Percentiles rank a stretch among this genome's conserved stretches.
Evolutionary conservation across 1,140 invertebrate genomes (phyloP).

Genomic region (Drosophila littoralis): DNA sequence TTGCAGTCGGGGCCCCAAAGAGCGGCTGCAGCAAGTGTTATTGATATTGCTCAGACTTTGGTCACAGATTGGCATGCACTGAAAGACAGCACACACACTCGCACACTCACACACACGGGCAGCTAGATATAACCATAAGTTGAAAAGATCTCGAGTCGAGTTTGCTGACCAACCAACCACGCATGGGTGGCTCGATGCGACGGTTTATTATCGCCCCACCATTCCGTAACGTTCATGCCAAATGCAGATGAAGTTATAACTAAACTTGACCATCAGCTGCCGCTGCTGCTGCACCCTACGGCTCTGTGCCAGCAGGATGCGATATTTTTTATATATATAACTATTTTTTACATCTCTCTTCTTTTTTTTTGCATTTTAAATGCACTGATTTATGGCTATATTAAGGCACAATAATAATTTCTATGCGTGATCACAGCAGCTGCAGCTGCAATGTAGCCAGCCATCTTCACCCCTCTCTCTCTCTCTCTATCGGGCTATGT

Average conservation of each 20-base stretch:
- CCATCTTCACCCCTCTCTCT: background rate
- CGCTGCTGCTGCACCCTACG: constrained; percentile 17
- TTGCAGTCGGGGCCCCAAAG: constrained; percentile 60
- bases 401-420: constrained; percentile 82
- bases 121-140: constrained; percentile 3
- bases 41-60: constrained; percentile 74
- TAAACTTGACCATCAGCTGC: constrained; percentile 48
- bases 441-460: constrained; percentile 25
- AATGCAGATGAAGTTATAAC: constrained; percentile 81
- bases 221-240: constrained; percentile 16
- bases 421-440: constrained; percentile 76
- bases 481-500: background rate
- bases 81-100: constrained; percentile 16
- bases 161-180: constrained; percentile 54
- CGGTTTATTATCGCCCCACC: constrained; percentile 72
- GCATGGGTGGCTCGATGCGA: constrained; percentile 75
- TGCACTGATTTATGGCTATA: constrained; percentile 80
- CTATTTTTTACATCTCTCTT: background rate
- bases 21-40: constrained; percentile 73
- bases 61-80: constrained; percentile 46
- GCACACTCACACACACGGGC: constrained; percentile 6
- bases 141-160: constrained; percentile 7
- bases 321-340: constrained; percentile 38
- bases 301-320: constrained; percentile 70
- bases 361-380: constrained; percentile 65